Evolutionary conservation across 35 echinoderm and acorn worm genomes (phyloP).

Genomic region (Lytechinus pictus): DNA sequence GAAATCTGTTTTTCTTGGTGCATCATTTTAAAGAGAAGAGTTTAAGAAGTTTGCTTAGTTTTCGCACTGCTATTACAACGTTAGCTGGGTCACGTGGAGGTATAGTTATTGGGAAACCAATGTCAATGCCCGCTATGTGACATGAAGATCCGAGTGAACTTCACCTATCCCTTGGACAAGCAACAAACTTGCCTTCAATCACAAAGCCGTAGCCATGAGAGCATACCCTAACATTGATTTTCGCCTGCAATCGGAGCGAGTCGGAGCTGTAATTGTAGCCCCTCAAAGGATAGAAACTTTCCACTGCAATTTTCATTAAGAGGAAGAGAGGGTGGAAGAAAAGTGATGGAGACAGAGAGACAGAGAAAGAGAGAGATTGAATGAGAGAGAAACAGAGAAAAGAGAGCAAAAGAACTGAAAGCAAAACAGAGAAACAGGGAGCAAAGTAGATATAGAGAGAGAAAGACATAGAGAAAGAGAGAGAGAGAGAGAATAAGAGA

Average conservation of each 20-base stretch:
- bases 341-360: not conserved
- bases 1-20: not conserved
- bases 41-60: not conserved
- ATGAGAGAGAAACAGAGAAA: not conserved
- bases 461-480: not conserved
- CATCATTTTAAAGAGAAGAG: not conserved
- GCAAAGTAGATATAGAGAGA: not conserved
- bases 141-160: not conserved
- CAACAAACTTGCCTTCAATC: slow-evolving; percentile 26
- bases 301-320: slow-evolving; percentile 35
- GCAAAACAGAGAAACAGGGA: not conserved
- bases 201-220: not conserved
- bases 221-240: slow-evolving; percentile 30
- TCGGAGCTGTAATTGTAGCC: slow-evolving; percentile 20
- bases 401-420: not conserved
- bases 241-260: slow-evolving; percentile 16
- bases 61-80: not conserved
- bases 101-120: not conserved
- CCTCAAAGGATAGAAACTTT: slow-evolving; percentile 16
- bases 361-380: not conserved
- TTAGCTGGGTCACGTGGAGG: not conserved
- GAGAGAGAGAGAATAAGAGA: not conserved
- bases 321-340: not conserved
- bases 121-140: slow-evolving; percentile 32
- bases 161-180: not conserved